Evolutionary conservation across 30 jellyfish, hydroid and myxozoan genomes (phyloP), one percentile per base, ranked within the genome.

Genomic region (Pseudorhiza aurosa): DNA sequence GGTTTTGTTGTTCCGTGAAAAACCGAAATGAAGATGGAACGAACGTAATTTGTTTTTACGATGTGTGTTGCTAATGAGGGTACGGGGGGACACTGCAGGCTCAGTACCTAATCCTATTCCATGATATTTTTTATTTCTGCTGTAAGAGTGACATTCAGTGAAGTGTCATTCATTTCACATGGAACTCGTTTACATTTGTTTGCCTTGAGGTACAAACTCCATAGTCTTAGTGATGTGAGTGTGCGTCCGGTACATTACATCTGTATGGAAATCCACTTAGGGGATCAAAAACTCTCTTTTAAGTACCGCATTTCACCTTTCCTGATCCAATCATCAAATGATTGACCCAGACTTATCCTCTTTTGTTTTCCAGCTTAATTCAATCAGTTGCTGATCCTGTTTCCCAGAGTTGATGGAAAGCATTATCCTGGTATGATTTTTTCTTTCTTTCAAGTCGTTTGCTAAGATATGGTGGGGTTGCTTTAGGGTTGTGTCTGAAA

Each of bases 171-270:
- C n/a, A n/a, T n/a, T n/a, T n/a, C n/a, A n/a, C n/a, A n/a, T n/a
- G n/a, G n/a, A n/a, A n/a, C n/a, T 46, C 6, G 18, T 14, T 46
- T 5, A 46, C 27, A 46, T 10, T 46, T 46, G 27, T 12, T 10
- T 10, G 19, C 19, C 5, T 10, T 12, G 14, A 2, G 6, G 19
- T 22, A 12, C 60, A 46, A 46, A 12, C 19, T 5, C 19, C 4
- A 2, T 3, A 10, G 14, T 12, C 24, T 7, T 15, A 15, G 15
- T 7, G 29, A 53, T n/a, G 12, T 53, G 32, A 17, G 3, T 15
- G 35, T 19, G 67, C 36, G 67, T 53, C 67, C 67, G 67, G 67
- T 53, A 53, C 36, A 53, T 53, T 53, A 22, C 24, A 15, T 19
- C 24, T 19, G 36, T n/a, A 1, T 19, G 19, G 35, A 53, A 53